phyloP scores from a whole-genome alignment of 2,113 vertebrate species.

The Microcebus griseorufus region DNA sequence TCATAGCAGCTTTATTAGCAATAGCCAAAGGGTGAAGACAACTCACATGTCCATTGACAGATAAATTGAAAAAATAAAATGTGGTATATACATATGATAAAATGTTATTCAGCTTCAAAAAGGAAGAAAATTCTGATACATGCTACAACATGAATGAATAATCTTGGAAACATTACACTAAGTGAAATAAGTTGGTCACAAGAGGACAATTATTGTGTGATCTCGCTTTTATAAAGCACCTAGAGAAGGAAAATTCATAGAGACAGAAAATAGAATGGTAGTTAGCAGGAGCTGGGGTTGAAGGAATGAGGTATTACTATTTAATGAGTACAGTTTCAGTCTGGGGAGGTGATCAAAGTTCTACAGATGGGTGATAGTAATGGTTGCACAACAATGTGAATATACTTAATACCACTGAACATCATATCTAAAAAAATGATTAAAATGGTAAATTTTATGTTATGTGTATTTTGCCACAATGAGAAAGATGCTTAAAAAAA shows the following conservation, averaged over 20 bases:
- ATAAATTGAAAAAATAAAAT: not conserved
- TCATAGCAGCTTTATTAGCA: not conserved
- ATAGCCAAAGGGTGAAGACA: not conserved
- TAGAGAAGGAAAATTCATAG: not conserved
- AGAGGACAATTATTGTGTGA: not conserved
- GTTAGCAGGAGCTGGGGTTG: not conserved
- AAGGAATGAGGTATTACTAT: not conserved
- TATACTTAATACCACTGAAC: not conserved
- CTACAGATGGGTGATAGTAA: not conserved
- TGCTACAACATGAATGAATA: not conserved
- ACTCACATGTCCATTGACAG: not conserved
- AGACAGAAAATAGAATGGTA: not conserved
- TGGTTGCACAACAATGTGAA: not conserved
- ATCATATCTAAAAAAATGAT: not conserved
- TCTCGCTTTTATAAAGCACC: not conserved
- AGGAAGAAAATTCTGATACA: not conserved
- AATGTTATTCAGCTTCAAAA: constrained; percentile 7
- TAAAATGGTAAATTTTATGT: not conserved
- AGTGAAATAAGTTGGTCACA: not conserved
- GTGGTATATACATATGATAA: not conserved
- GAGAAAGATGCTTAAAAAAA: not conserved
- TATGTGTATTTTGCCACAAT: not conserved
- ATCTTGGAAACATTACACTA: not conserved
- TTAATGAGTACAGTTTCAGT: not conserved
- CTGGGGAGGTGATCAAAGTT: not conserved